A percentile compares a stretch with the other conserved stretches of the same genome.
Conservation (phyloP, 1,140 invertebrate genomes). For the Brachionus paranguensis region DNA sequence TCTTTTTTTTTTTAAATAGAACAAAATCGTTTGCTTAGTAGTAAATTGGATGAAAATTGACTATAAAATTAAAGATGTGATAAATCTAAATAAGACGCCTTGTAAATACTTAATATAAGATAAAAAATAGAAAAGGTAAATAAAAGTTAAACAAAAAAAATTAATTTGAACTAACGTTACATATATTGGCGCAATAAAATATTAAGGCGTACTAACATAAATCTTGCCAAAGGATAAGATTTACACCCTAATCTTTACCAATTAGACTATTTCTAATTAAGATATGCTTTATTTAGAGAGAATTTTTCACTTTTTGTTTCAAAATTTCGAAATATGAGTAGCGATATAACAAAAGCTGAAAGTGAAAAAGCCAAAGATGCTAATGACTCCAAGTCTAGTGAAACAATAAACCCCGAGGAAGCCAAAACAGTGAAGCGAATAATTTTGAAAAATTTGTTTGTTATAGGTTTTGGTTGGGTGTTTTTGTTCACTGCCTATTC, state of each 20-base stretch:
- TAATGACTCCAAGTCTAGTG: not conserved
- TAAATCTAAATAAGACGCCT: not conserved
- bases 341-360: not conserved
- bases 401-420: not conserved
- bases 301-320: not conserved
- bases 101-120: not conserved
- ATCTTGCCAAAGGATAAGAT: not conserved
- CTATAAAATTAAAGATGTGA: not conserved
- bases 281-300: not conserved
- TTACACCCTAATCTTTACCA: not conserved
- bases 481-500: conserved; percentile 30
- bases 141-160: not conserved
- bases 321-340: not conserved
- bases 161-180: not conserved
- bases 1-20: not conserved
- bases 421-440: not conserved
- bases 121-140: not conserved
- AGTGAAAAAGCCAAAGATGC: not conserved
- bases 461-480: conserved; percentile 4
- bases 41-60: not conserved
- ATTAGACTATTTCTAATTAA: not conserved
- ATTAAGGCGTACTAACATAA: not conserved
- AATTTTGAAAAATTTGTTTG: conserved; percentile 27
- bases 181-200: not conserved
- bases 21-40: not conserved